Evolutionary conservation across 2,113 vertebrate genomes (phyloP).

Genomic region (Ramphastos sulfuratus): DNA sequence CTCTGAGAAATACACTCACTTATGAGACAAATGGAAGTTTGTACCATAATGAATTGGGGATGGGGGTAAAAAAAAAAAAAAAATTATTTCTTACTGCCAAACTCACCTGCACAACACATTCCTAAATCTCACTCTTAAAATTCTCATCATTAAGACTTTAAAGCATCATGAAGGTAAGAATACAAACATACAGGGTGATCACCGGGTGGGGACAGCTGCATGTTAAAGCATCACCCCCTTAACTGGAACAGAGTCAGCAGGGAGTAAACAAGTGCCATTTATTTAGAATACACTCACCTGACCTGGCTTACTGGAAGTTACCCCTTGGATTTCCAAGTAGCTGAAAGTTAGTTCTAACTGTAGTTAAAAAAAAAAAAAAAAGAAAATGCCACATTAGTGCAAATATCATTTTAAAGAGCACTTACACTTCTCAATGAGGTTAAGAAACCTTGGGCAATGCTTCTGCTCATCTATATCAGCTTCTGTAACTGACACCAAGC

Average conservation of each 20-base stretch:
- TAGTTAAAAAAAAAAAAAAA: slow-evolving; percentile 43
- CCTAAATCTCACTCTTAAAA: neutral
- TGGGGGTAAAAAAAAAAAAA: neutral
- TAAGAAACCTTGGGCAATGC: neutral
- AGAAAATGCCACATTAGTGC: neutral
- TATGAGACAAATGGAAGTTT: neutral
- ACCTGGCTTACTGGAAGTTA: slow-evolving; percentile 88
- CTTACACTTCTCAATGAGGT: neutral
- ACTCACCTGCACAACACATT: neutral
- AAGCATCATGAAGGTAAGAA: neutral
- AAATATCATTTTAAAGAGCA: neutral
- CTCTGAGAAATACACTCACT: neutral
- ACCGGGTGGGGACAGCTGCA: neutral
- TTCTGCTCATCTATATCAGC: neutral
- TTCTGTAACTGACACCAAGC: neutral
- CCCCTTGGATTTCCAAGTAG: slow-evolving; percentile 96
- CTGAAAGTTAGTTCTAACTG: slow-evolving; percentile 95
- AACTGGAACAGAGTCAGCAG: neutral
- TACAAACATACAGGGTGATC: neutral
- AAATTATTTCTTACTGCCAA: neutral
- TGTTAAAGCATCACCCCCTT: neutral
- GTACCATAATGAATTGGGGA: neutral
- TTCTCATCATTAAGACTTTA: neutral
- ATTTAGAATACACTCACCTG: slow-evolving; percentile 81
- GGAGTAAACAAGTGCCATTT: neutral